A percentile compares a stretch with the other conserved stretches of the same genome.
These are phyloP conservation scores for Regulus satrapa DNA, from an alignment of 2,113 vertebrate genomes.

Conservation along the genomic window DNA sequence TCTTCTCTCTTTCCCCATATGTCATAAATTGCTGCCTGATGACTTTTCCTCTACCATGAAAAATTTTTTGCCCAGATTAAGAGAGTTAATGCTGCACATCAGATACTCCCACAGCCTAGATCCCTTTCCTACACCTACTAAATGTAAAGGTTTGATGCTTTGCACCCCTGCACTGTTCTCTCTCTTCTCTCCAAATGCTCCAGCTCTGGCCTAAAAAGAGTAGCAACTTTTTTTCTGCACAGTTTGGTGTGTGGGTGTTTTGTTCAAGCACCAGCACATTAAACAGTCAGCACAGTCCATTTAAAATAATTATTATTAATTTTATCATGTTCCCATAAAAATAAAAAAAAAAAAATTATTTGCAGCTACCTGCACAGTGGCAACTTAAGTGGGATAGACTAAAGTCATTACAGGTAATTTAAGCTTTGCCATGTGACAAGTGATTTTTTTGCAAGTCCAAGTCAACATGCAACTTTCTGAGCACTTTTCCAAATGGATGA, in stretches of 20 bases:
- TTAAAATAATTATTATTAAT: constrained; percentile 45
- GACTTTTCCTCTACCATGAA: neutral
- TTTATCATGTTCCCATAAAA: constrained; percentile 24
- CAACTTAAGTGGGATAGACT: neutral
- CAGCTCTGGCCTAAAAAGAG: neutral
- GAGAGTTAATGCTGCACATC: neutral
- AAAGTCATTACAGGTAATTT: constrained; percentile 11
- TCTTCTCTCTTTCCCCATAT: neutral
- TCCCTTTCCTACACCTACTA: neutral
- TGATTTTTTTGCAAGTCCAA: neutral
- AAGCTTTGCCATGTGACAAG: neutral
- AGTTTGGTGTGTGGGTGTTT: constrained; percentile 40
- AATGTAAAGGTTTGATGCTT: neutral
- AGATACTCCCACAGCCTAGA: neutral
- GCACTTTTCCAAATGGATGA: neutral
- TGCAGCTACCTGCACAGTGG: neutral
- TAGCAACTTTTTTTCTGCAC: neutral
- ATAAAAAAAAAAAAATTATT: constrained; percentile 18
- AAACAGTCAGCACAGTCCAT: neutral
- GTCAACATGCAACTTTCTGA: neutral
- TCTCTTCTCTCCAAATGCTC: neutral
- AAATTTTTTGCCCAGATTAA: neutral
- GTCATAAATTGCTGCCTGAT: neutral
- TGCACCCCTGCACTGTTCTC: neutral
- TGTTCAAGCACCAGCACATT: constrained; percentile 24